A percentile compares a stretch with the other conserved stretches of the same genome.
Conservation (phyloP, 2,113 vertebrate genomes). For the Hippocampus zosterae region DNA sequence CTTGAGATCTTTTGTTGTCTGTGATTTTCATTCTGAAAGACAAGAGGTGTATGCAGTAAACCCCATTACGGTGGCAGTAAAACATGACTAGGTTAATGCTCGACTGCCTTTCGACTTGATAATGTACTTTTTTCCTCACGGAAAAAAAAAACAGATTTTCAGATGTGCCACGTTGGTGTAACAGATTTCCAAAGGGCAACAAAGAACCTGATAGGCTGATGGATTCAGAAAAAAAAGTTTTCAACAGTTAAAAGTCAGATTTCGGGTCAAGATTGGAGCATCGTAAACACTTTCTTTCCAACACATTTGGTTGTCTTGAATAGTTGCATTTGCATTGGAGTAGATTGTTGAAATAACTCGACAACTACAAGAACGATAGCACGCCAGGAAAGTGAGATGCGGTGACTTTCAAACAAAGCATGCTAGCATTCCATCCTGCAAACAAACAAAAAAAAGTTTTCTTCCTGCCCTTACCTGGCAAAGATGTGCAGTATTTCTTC, state of each 20-base stretch:
- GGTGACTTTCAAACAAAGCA: slow-evolving; percentile 37
- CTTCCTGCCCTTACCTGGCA: slow-evolving; percentile 52
- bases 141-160: neutral
- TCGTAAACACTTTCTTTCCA: neutral
- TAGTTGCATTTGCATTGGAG: neutral
- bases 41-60: slow-evolving; percentile 82
- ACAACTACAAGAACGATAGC: neutral
- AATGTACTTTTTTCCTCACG: neutral
- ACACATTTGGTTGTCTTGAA: neutral
- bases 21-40: slow-evolving; percentile 98
- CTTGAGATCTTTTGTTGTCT: slow-evolving; percentile 87
- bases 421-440: slow-evolving; percentile 33
- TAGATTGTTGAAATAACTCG: neutral
- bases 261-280: neutral
- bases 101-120: neutral
- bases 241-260: too few species aligned
- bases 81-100: slow-evolving; percentile 20
- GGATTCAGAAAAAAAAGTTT: neutral
- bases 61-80: slow-evolving; percentile 49
- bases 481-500: slow-evolving; percentile 20
- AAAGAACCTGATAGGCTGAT: neutral
- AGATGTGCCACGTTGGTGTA: neutral
- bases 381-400: slow-evolving; percentile 1
- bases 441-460: slow-evolving; percentile 19
- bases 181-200: slow-evolving; percentile 11